phyloP scores from a whole-genome alignment of 2,888 invertebrate species.

The Cantharis nigra region DNA sequence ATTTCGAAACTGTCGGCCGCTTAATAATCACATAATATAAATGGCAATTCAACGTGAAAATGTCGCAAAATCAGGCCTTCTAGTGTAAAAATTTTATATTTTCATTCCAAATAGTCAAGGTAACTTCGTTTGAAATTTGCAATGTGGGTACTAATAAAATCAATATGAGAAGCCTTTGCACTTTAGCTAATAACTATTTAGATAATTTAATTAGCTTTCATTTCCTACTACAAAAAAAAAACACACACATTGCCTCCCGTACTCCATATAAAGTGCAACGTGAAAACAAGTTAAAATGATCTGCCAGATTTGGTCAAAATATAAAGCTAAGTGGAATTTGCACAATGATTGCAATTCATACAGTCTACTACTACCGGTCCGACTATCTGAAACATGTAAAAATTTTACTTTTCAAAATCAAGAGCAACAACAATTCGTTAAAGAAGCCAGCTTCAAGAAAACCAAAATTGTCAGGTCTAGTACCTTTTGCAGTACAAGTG shows the following conservation, averaged over 20 bases:
- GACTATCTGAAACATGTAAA: slow-evolving; percentile 23
- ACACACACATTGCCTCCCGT: not conserved
- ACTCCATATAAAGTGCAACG: not conserved
- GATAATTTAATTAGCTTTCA: not conserved
- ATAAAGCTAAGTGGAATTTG: slow-evolving; percentile 24
- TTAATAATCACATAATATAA: too few relatives aligned
- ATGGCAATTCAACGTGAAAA: too few relatives aligned
- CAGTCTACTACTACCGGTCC: slow-evolving; percentile 25
- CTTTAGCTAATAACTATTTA: not conserved
- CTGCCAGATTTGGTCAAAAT: slow-evolving; percentile 18
- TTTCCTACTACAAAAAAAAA: not conserved
- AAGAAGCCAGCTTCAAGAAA: not conserved
- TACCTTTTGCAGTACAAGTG: not conserved
- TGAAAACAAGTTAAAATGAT: slow-evolving; percentile 4
- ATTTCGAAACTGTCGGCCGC: too few relatives aligned
- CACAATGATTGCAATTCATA: slow-evolving; percentile 19
- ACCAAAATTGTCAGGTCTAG: slow-evolving; percentile 5
- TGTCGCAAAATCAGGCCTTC: too few relatives aligned
- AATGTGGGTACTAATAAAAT: not conserved
- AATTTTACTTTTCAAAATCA: not conserved
- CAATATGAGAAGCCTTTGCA: not conserved
- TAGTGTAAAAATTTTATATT: too few relatives aligned
- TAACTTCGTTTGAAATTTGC: too few relatives aligned
- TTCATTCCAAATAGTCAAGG: too few relatives aligned
- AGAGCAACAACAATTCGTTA: not conserved